phyloP scores from a whole-genome alignment of 2,113 vertebrate species.

The Corythoichthys haematopterus region DNA sequence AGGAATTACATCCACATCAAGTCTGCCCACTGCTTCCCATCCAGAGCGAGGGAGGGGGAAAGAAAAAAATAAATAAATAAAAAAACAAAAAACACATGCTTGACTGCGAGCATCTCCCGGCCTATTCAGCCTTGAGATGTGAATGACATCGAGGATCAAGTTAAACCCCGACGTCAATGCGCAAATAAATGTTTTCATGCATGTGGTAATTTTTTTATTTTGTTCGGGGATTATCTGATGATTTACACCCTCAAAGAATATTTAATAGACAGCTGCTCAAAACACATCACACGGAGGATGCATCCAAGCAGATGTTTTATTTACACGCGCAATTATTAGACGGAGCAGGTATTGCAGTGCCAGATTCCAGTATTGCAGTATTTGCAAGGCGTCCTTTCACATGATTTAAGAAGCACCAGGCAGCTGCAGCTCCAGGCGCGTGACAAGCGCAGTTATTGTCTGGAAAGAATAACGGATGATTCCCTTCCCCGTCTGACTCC shows the following conservation, averaged over 20 bases:
- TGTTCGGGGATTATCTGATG: constrained; percentile 55
- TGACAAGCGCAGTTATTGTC: constrained; percentile 63
- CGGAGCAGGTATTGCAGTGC: constrained; percentile 4
- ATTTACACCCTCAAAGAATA: constrained; percentile 48
- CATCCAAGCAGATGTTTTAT: neutral
- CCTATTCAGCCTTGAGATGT: constrained; percentile 64
- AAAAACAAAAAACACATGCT: constrained; percentile 71
- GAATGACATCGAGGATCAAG: constrained; percentile 65
- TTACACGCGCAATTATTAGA: neutral
- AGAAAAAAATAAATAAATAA: too few relatives aligned
- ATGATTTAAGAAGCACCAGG: constrained; percentile 50
- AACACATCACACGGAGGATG: constrained; percentile 10
- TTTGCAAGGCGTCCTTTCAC: constrained; percentile 16
- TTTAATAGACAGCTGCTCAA: constrained; percentile 48
- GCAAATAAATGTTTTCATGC: constrained; percentile 61
- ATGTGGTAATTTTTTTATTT: constrained; percentile 47
- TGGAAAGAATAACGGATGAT: constrained; percentile 78
- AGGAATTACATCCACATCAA: constrained; percentile 97
- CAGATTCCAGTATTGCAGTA: constrained; percentile 26
- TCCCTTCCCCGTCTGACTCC: constrained; percentile 81
- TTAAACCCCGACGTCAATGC: constrained; percentile 71
- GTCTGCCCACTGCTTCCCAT: constrained; percentile 85
- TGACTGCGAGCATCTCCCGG: constrained; percentile 71
- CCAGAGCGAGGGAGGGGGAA: constrained; percentile 60
- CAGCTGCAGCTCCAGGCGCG: constrained; percentile 43